Percentiles rank a stretch among this genome's conserved stretches.
Evolutionary conservation across 1,140 invertebrate genomes (phyloP).

Genomic region (Aculops lycopersici): DNA sequence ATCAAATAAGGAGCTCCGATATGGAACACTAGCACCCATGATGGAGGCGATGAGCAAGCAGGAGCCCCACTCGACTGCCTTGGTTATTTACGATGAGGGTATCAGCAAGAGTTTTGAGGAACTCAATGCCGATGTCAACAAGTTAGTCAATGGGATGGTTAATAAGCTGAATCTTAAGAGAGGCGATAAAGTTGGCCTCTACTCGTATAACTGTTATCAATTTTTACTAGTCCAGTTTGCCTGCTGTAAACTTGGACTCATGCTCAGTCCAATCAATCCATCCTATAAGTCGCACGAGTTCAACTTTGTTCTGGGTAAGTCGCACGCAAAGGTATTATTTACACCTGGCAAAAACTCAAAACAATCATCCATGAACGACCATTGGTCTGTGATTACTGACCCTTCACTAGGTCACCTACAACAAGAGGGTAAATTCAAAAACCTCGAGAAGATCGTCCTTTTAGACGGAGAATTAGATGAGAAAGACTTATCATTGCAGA

Average conservation of each 20-base stretch:
- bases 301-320: neutral
- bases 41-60: neutral
- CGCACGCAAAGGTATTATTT: neutral
- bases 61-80: neutral
- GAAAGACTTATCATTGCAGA: neutral
- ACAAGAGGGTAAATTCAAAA: neutral
- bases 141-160: conserved; percentile 15
- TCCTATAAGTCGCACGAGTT: conserved; percentile 1
- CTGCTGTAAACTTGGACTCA: conserved; percentile 33
- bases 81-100: neutral
- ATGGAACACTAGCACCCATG: neutral
- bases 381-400: neutral
- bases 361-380: neutral
- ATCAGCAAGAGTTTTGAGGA: neutral
- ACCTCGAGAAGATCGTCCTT: neutral
- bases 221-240: conserved; percentile 47
- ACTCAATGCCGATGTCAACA: neutral
- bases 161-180: conserved; percentile 15
- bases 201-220: conserved; percentile 46
- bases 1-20: neutral
- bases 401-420: neutral
- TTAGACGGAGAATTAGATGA: neutral
- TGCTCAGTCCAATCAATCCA: conserved; percentile 1
- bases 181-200: conserved; percentile 54
- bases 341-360: neutral